Conservation (phyloP, 2,797 vertebrate genomes). For the Myripristis jacobus region DNA sequence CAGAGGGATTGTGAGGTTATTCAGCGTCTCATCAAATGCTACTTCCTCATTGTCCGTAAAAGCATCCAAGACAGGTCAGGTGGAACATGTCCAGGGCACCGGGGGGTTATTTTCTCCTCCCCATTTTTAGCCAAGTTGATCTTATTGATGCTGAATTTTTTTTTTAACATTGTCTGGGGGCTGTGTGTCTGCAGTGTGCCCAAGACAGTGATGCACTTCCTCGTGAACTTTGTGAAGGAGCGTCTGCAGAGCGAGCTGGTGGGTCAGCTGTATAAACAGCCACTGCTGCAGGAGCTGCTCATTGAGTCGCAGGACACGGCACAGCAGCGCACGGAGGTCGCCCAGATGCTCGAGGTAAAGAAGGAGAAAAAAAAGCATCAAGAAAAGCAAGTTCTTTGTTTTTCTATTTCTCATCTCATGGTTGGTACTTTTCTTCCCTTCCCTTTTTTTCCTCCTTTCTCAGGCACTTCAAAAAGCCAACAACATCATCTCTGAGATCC, state of each 20-base stretch:
- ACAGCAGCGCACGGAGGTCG: constrained; percentile 85
- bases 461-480: constrained; percentile 87
- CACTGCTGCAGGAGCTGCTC: constrained; percentile 84
- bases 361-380: constrained; percentile 26
- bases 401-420: constrained; percentile 18
- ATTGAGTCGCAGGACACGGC: constrained; percentile 89
- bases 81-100: constrained; percentile 22
- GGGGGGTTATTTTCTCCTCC: neutral
- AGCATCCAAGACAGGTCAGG: constrained; percentile 89
- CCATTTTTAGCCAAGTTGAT: constrained; percentile 1
- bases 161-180: constrained; percentile 11
- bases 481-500: constrained; percentile 88
- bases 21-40: constrained; percentile 87
- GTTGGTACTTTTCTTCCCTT: constrained; percentile 25
- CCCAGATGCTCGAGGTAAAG: constrained; percentile 86
- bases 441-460: constrained; percentile 17
- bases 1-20: constrained; percentile 89
- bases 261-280: constrained; percentile 87
- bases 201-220: constrained; percentile 90
- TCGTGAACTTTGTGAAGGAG: constrained; percentile 89
- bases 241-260: constrained; percentile 90
- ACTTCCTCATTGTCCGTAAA: constrained; percentile 90
- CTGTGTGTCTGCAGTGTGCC: constrained; percentile 79
- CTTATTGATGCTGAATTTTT: constrained; percentile 27
- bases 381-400: constrained; percentile 12